Percentiles rank a stretch among this genome's conserved stretches.
Evolutionary conservation across 1,140 invertebrate species (phyloP).

Genomic region (Procambarus clarkii): DNA sequence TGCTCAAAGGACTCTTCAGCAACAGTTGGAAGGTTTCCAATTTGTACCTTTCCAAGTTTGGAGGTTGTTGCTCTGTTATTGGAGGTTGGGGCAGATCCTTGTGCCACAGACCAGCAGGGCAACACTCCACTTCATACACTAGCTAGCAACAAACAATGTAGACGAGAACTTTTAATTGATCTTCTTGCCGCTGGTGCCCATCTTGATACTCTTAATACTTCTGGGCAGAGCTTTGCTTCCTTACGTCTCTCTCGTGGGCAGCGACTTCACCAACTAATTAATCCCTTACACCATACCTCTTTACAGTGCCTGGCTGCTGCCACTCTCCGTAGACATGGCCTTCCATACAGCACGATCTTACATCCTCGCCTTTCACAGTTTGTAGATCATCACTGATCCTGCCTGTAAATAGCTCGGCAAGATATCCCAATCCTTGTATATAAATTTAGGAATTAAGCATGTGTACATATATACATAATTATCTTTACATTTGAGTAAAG

Average conservation of each 20-base stretch:
- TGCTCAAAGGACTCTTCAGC: constrained; percentile 80
- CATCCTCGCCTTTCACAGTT: constrained; percentile 66
- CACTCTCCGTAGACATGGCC: constrained; percentile 82
- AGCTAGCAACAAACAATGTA: constrained; percentile 80
- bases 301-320: constrained; percentile 88
- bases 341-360: constrained; percentile 77
- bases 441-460: constrained; percentile 51
- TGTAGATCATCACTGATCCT: constrained; percentile 65
- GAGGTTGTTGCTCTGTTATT: constrained; percentile 86
- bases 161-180: constrained; percentile 80
- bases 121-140: constrained; percentile 90
- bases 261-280: constrained; percentile 82
- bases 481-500: constrained; percentile 71
- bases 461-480: constrained; percentile 57
- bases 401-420: constrained; percentile 40
- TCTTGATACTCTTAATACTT: constrained; percentile 89
- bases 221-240: constrained; percentile 85
- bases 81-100: constrained; percentile 88
- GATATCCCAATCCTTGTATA: constrained; percentile 58
- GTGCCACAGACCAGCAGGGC: constrained; percentile 84
- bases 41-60: constrained; percentile 85
- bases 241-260: constrained; percentile 79
- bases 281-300: constrained; percentile 86
- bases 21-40: constrained; percentile 82
- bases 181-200: constrained; percentile 89